Base-by-base conservation (phyloP, 2,888 invertebrate genomes). In the Spatulosminthurus flaviceps region DNA sequence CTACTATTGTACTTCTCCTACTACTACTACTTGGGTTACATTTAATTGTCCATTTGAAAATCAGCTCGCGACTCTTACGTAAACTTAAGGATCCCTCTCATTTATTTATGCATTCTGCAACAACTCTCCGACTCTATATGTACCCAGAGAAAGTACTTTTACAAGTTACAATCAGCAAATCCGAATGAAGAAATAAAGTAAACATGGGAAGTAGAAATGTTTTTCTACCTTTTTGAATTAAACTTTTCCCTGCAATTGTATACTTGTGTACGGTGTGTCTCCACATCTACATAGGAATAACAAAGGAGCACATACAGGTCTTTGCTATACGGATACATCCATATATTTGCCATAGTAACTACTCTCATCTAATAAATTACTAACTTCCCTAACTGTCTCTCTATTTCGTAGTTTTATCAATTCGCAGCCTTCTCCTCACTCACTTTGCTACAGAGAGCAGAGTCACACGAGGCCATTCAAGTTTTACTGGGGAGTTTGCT, bases 31-130 rank as follows among this genome's bases (percentile, higher is more conserved):
- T 9, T 29, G 19, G 13, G 67, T 26, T 67, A 24, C 67, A 29
- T 70, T 29, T 70, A 70, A 70, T 70, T 70, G 70, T 70, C 70
- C 0, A 34, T 29, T 28, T 41, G 41, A 41, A 70, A 70, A 70
- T 70, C 70, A 70, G n/a, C 51, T 72, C 51, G 72, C 41, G 43
- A 72, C 72, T 72, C 22, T 13, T 70, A 22, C 28, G 41, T 41
- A 51, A 1, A 51, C 51, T 19, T 16, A 51, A 22, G 24, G 24
- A 22, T 4, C 11, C 2, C 11, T 9, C 24, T 24, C 64, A 64
- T 26, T 64, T 26, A 72, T 72, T 72, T 72, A 21, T 51, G 16
- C 26, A 22, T 51, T 51, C 41, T 28, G 26, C 51, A 51, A n/a
- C n/a, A n/a, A n/a, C n/a, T n/a, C n/a, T n/a, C n/a, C 51, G 9